Conservation (phyloP, 1,140 invertebrate genomes). For the Heliconius congener region DNA sequence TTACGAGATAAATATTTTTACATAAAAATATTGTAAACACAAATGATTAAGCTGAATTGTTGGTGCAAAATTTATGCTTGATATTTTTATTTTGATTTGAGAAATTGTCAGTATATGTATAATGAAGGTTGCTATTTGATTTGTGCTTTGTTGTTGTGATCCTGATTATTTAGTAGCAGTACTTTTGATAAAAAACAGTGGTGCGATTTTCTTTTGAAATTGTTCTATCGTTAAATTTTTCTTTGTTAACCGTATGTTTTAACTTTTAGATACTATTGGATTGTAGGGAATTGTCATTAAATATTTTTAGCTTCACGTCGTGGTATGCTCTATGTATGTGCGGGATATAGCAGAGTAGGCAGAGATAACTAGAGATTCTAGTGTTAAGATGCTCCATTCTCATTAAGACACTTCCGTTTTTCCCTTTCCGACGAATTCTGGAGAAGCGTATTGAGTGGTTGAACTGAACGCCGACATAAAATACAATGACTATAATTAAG, state of each 20-base stretch:
- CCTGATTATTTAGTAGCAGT: background rate
- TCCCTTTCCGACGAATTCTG: too few species aligned
- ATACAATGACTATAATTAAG: too few species aligned
- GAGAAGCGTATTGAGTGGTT: too few species aligned
- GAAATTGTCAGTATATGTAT: too few species aligned
- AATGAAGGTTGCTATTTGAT: too few species aligned
- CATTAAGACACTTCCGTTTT: too few species aligned
- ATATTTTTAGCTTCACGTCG: too few species aligned
- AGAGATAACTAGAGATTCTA: background rate
- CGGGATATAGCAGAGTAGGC: too few species aligned
- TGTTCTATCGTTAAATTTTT: background rate
- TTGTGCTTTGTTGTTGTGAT: background rate
- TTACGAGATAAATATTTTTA: conserved; percentile 7
- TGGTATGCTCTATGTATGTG: too few species aligned
- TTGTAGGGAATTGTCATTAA: too few species aligned
- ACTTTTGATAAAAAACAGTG: background rate
- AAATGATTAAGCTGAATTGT: background rate
- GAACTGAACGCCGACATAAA: too few species aligned
- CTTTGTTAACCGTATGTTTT: background rate
- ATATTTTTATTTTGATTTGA: background rate
- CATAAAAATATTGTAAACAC: conserved; percentile 9
- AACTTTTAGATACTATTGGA: too few species aligned
- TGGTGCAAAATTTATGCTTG: background rate
- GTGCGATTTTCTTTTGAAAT: background rate
- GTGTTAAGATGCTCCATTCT: background rate